These are phyloP conservation scores for Podiceps cristatus DNA, from an alignment of 2,113 vertebrate species.

Conservation along the genomic window DNA sequence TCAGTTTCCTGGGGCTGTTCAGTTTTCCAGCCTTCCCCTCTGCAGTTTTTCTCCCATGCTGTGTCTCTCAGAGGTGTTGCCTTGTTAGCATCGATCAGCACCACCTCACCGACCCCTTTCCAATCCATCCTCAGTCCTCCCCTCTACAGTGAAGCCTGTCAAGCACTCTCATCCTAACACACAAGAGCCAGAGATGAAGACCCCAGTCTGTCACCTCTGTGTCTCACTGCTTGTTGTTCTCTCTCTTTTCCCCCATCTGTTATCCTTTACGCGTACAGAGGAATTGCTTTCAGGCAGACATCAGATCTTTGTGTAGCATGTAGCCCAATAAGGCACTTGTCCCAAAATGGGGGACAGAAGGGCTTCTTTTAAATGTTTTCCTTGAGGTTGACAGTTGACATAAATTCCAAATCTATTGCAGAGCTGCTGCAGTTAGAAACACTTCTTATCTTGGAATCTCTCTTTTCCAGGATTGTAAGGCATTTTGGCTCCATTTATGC, in stretches of 20 bases:
- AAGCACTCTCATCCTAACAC: background rate
- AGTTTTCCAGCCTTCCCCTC: background rate
- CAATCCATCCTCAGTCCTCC: background rate
- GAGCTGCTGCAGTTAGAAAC: conserved; percentile 1
- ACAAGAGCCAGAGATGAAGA: background rate
- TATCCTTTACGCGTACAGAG: background rate
- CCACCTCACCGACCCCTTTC: background rate
- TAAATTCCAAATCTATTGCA: conserved; percentile 2
- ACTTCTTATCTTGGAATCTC: conserved; percentile 22
- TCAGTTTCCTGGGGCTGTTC: background rate
- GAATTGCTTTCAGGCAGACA: background rate
- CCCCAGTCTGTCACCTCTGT: conserved; percentile 9
- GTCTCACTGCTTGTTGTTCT: conserved; percentile 3
- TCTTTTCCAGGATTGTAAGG: conserved; percentile 7
- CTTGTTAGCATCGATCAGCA: background rate
- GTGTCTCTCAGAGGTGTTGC: background rate
- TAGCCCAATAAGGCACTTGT: background rate
- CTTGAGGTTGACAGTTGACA: conserved; percentile 19
- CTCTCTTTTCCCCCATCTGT: background rate
- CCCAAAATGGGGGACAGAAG: background rate
- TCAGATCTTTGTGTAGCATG: background rate
- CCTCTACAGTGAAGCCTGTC: background rate
- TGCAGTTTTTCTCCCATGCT: background rate
- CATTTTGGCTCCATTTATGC: conserved; percentile 22
- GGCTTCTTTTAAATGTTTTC: background rate